Evolutionary conservation across 2,888 invertebrate species (phyloP), one percentile per base, ranked within the genome.

Genomic region (Argyresthia goedartella): DNA sequence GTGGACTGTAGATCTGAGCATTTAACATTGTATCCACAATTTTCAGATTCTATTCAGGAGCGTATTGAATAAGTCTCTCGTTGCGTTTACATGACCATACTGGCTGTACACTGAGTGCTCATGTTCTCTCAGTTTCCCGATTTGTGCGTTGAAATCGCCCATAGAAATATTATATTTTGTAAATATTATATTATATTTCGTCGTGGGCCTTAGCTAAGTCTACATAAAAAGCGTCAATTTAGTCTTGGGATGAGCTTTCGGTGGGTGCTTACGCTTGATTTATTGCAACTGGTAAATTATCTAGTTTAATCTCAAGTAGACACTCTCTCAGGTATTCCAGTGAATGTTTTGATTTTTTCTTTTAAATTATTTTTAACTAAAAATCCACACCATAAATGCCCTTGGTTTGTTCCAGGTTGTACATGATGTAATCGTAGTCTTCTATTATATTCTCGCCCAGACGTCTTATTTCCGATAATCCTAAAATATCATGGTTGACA

Each of bases 211-310:
- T 42, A 8, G 44, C 50, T 9, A 52, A 13, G 14, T 14, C 41
- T 1, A 15, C 36, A 13, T 55, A 53, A 11, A 55, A 55, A 10
- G 46, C 33, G 8, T 51, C 49, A 3, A 51, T 47, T 13, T 52
- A 43, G 6, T 51, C 50, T 35, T 52, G 50, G 8, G 15, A 51
- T 43, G 53, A 45, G n/a, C 49, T 45, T 33, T 50, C 55, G 10
- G 54, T 55, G 11, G 55, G 55, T 45, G 55, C 54, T 34, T 54
- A 55, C 35, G 11, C 39, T 36, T 54, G 54, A 34, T 46, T 53
- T 11, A 52, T 49, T 7, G 15, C 8, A 3, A 36, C 3, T 8
- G 6, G 4, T 4, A 8, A 6, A 10, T 46, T 49, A 3, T 36
- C 14, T 13, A 49, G 10, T 8, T 39, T 13, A 14, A 49, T 36